Evolutionary conservation across 2,113 vertebrate species (phyloP).

Genomic region (Perca fluviatilis): DNA sequence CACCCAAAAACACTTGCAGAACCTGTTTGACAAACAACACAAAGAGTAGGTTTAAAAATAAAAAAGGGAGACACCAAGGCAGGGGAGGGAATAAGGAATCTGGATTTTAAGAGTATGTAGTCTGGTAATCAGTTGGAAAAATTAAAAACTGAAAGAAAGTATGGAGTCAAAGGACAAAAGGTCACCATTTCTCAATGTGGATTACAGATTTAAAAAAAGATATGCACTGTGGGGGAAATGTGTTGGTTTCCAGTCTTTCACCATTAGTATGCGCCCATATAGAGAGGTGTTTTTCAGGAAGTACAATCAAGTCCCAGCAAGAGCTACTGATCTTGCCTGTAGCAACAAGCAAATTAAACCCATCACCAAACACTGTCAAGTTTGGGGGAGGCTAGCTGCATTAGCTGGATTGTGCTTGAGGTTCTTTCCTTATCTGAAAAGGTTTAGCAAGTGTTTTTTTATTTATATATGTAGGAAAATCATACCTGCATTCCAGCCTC

Average conservation of each 20-base stretch:
- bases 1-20: constrained; percentile 4
- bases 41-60: background rate
- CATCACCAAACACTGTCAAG: background rate
- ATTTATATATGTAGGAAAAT: background rate
- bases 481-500: constrained; percentile 75
- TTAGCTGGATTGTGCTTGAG: background rate
- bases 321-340: constrained; percentile 33
- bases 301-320: constrained; percentile 33
- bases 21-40: constrained; percentile 39
- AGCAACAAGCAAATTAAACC: constrained; percentile 14
- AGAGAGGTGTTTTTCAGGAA: background rate
- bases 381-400: background rate
- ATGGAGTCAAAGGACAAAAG: background rate
- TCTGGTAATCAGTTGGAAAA: constrained; percentile 3
- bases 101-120: background rate
- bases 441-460: background rate
- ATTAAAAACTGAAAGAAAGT: constrained; percentile 4
- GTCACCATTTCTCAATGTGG: background rate
- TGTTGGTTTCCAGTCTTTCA: background rate
- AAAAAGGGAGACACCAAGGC: background rate
- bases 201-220: background rate
- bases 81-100: background rate
- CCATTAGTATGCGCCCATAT: no score
- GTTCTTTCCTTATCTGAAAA: background rate
- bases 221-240: background rate